These are phyloP conservation scores for Camelus bactrianus DNA, from an alignment of 2,113 vertebrate genomes.

Conservation along the genomic window DNA sequence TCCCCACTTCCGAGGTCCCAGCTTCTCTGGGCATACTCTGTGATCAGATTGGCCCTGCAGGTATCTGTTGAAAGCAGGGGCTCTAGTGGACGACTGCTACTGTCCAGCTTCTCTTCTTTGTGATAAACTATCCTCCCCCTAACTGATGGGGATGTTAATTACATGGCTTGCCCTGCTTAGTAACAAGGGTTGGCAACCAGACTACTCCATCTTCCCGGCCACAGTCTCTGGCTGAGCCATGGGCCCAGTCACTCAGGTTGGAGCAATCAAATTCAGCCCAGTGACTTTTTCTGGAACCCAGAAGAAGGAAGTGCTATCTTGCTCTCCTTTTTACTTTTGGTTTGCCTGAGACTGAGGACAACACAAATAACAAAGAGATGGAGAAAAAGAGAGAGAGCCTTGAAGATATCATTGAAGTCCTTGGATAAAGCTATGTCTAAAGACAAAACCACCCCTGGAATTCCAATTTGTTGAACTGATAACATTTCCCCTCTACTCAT, in stretches of 20 bases:
- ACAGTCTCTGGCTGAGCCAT: not conserved
- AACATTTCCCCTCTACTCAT: not conserved
- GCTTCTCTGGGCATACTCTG: not conserved
- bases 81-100: not conserved
- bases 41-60: not conserved
- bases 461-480: not conserved
- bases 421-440: not conserved
- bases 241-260: not conserved
- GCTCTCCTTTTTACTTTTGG: not conserved
- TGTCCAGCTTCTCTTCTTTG: not conserved
- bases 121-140: not conserved
- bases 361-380: not conserved
- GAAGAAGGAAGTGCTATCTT: not conserved
- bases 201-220: not conserved
- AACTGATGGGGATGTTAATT: conserved; percentile 27
- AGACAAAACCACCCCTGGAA: not conserved
- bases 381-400: not conserved
- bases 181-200: not conserved
- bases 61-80: not conserved
- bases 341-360: not conserved
- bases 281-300: not conserved
- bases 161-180: not conserved
- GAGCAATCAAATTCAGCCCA: not conserved
- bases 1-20: not conserved
- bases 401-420: not conserved